Conservation (phyloP, 2,888 invertebrate species). For the Netelia melanura region DNA sequence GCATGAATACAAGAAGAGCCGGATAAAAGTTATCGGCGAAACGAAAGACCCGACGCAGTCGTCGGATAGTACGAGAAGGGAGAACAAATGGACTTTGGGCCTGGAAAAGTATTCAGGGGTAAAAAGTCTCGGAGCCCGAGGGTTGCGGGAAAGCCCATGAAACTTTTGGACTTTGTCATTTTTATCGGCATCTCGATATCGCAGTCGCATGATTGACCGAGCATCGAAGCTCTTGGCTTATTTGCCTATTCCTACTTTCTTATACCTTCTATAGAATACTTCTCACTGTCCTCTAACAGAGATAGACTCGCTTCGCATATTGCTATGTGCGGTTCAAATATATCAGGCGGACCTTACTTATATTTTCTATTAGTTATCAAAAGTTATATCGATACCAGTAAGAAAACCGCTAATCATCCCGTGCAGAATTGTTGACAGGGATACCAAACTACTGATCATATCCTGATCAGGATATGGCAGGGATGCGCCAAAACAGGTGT, state of each 20-base stretch:
- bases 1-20: slow-evolving; percentile 46
- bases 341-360: too few relatives aligned
- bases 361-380: too few relatives aligned
- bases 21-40: slow-evolving; percentile 16
- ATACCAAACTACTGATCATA: too few relatives aligned
- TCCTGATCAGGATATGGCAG: too few relatives aligned
- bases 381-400: too few relatives aligned
- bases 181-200: slow-evolving; percentile 82
- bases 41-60: slow-evolving; percentile 59
- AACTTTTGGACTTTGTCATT: slow-evolving; percentile 82
- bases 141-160: slow-evolving; percentile 60
- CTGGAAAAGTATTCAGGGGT: slow-evolving; percentile 33
- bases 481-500: too few relatives aligned
- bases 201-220: slow-evolving; percentile 78
- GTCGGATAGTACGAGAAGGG: slow-evolving; percentile 43
- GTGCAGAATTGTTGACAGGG: too few relatives aligned
- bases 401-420: too few relatives aligned
- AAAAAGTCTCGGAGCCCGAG: slow-evolving; percentile 44
- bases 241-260: slow-evolving; percentile 11
- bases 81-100: slow-evolving; percentile 71
- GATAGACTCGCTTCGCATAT: background rate
- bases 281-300: background rate
- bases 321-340: background rate
- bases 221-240: slow-evolving; percentile 25
- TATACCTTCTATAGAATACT: background rate